Evolutionary conservation across 2,113 vertebrate species (phyloP).

Genomic region (Apistogramma diplotaenia): DNA sequence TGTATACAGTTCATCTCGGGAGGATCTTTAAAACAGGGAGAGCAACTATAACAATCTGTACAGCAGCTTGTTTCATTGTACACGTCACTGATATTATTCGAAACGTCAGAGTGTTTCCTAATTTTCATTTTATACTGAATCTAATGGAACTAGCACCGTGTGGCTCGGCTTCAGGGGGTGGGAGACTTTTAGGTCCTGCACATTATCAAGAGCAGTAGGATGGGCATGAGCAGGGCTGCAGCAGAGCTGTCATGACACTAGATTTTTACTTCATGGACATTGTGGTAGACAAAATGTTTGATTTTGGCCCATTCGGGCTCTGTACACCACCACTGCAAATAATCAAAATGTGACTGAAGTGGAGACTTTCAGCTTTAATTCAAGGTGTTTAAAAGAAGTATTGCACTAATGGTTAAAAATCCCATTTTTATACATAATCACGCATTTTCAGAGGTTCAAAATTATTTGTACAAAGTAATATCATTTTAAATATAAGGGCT

Average conservation of each 20-base stretch:
- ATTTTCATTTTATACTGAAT: conserved; percentile 17
- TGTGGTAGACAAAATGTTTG: neutral
- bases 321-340: neutral
- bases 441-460: neutral
- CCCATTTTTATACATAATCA: neutral
- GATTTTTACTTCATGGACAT: neutral
- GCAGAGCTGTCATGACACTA: neutral
- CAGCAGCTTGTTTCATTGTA: neutral
- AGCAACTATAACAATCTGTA: conserved; percentile 41
- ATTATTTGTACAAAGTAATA: neutral
- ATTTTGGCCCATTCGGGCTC: neutral
- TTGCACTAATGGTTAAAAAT: neutral
- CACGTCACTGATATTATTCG: conserved; percentile 23
- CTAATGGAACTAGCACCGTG: conserved; percentile 8
- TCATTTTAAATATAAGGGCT: neutral
- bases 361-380: neutral
- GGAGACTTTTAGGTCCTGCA: conserved; percentile 14
- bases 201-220: conserved; percentile 1
- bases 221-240: neutral
- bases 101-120: conserved; percentile 33
- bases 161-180: neutral
- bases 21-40: conserved; percentile 32
- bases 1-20: neutral
- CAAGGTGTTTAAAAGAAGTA: neutral
- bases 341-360: neutral